phyloP scores from a whole-genome alignment of 2,888 invertebrate genomes.

The Melolontha melolontha region DNA sequence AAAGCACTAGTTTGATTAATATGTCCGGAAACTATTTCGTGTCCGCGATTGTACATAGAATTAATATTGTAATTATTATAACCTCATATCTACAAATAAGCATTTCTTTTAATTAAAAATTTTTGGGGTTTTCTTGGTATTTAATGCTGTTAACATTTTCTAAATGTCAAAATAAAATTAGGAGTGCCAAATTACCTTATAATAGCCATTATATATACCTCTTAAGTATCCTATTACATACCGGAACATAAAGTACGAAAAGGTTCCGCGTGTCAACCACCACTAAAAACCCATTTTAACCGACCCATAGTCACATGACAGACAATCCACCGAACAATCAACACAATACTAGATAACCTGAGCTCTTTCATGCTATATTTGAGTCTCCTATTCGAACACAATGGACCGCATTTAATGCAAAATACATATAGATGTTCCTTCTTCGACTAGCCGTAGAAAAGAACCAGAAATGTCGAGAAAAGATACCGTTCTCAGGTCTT shows the following conservation, averaged over 20 bases:
- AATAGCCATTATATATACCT: conserved; percentile 1
- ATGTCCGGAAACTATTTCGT: no score
- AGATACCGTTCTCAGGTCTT: neutral
- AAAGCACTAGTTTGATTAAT: no score
- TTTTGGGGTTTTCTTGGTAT: no score
- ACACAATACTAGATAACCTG: conserved; percentile 57
- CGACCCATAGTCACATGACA: conserved; percentile 55
- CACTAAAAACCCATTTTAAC: conserved; percentile 1
- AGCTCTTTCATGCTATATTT: conserved; percentile 55
- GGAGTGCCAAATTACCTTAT: neutral
- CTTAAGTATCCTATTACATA: conserved; percentile 22
- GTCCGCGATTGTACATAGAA: no score
- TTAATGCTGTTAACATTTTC: no score
- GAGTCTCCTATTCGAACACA: conserved; percentile 57
- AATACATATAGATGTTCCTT: conserved; percentile 18
- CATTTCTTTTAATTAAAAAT: no score
- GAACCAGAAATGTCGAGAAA: conserved; percentile 1
- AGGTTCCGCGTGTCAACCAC: conserved; percentile 30
- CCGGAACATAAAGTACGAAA: conserved; percentile 14
- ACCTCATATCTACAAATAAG: no score
- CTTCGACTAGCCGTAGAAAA: conserved; percentile 40
- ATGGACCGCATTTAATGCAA: conserved; percentile 57
- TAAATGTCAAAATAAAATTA: no score
- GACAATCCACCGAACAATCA: conserved; percentile 56
- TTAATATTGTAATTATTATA: no score